phyloP scores from a whole-genome alignment of 2,888 invertebrate genomes.

The Drosophila meridiana region DNA sequence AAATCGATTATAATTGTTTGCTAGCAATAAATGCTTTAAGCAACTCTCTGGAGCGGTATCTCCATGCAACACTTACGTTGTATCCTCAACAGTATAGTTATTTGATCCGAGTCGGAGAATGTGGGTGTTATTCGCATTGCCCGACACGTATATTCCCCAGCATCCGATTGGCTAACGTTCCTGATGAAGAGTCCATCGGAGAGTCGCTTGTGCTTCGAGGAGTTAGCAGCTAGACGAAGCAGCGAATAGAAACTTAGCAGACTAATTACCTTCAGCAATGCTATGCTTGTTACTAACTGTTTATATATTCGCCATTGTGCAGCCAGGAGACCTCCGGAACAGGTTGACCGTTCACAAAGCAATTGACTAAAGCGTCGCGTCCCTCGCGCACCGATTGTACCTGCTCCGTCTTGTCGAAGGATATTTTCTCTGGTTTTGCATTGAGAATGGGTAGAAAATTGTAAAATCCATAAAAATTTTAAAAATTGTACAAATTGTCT shows the following conservation, averaged over 20 bases:
- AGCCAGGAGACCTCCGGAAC: slow-evolving; percentile 85
- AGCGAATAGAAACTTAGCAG: slow-evolving; percentile 14
- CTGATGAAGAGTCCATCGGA: slow-evolving; percentile 87
- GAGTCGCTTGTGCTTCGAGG: slow-evolving; percentile 85
- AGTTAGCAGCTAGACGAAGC: slow-evolving; percentile 74
- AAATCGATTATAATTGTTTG: too few species aligned
- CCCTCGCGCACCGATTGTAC: slow-evolving; percentile 86
- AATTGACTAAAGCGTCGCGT: slow-evolving; percentile 85
- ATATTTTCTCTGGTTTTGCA: slow-evolving; percentile 86
- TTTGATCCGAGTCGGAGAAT: slow-evolving; percentile 86
- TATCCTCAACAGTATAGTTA: slow-evolving; percentile 86
- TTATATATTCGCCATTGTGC: slow-evolving; percentile 84
- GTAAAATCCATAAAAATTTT: not conserved
- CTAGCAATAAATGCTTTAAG: too few species aligned
- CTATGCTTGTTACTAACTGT: slow-evolving; percentile 74
- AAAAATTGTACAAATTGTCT: too few species aligned
- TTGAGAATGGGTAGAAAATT: slow-evolving; percentile 2
- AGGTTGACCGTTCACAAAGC: slow-evolving; percentile 85
- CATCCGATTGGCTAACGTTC: slow-evolving; percentile 86
- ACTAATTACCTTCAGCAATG: slow-evolving; percentile 20
- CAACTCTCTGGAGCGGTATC: too few species aligned
- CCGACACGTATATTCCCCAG: slow-evolving; percentile 87
- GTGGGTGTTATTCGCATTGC: slow-evolving; percentile 86
- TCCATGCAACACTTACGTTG: slow-evolving; percentile 86
- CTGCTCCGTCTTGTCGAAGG: slow-evolving; percentile 86